Conservation (phyloP, 2,888 invertebrate genomes). For the Drosophila dives region DNA sequence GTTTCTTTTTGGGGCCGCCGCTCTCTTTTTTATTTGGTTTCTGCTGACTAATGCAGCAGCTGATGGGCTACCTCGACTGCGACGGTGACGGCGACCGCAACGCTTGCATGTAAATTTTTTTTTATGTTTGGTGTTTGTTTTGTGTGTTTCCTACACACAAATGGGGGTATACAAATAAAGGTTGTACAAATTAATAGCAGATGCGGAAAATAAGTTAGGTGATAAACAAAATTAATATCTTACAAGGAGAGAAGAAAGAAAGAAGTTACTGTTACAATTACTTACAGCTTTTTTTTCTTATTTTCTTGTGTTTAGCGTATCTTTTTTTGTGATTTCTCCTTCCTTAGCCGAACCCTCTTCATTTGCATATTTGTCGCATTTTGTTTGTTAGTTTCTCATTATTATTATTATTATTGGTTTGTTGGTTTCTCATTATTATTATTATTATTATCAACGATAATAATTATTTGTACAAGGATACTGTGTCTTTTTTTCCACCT, state of each 20-base stretch:
- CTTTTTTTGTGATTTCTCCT: constrained; percentile 54
- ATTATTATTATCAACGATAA: not conserved
- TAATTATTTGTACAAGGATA: constrained; percentile 6
- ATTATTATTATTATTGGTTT: constrained; percentile 14
- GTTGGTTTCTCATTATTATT: constrained; percentile 18
- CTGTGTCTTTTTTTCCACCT: constrained; percentile 9
- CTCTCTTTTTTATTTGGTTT: constrained; percentile 49
- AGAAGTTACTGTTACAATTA: not conserved
- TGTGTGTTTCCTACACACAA: not conserved
- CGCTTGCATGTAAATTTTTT: constrained; percentile 63
- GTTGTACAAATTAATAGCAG: not conserved
- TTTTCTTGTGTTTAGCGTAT: constrained; percentile 13
- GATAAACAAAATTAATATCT: not conserved
- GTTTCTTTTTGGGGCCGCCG: constrained; percentile 68
- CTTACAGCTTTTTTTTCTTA: constrained; percentile 4
- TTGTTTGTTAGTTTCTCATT: constrained; percentile 23
- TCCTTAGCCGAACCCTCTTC: constrained; percentile 23
- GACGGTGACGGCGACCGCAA: constrained; percentile 29
- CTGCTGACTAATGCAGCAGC: constrained; percentile 67
- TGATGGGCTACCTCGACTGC: constrained; percentile 3
- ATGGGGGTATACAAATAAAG: not conserved
- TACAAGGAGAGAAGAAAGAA: not conserved
- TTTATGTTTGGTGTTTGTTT: constrained; percentile 29
- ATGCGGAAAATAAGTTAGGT: not conserved
- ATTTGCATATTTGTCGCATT: constrained; percentile 54